Base-by-base conservation (phyloP, 2,113 vertebrate genomes). In the Clarias macrocephalus region DNA sequence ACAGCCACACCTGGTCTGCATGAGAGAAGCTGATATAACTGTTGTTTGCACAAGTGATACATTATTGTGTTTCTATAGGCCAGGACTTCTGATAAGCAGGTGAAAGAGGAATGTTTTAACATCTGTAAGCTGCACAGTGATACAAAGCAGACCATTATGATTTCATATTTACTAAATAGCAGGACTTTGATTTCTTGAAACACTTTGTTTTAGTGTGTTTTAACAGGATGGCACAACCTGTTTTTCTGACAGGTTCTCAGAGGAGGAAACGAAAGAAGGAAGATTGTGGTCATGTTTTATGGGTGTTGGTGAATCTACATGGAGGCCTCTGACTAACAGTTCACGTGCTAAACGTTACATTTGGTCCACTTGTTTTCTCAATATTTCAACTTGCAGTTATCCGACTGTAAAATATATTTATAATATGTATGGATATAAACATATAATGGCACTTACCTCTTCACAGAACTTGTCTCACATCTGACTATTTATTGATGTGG, bases 211-310 rank as follows among this genome's bases (percentile, higher is more conserved):
- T 76, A 28, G 15, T 79, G n/a, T 21, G 13, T 70, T 54, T 66
- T 48, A 28, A 21, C 12, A 23, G 37, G 54, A 19, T 16, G 54
- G 56, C 15, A 4, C 52, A 7, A 33, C 3, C 16, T 68, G 42
- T 54, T 82, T 82, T 52, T 73, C 25, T 54, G 18, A 59, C 21
- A 48, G 1, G n/a, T 30, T 59, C 37, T 63, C 19, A 16, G 4
- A 48, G 83, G 62, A 63, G 85, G 85, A 76, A 88, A 66, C 25
- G 62, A 85, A 87, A 89, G 23, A 8, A 85, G 83, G 79, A 89
- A 68, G 76, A 10, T 11, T 66, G 82, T 37, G 30, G 77, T 56
- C 56, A 9, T 1, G 28, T 54, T 54, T 19, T 25, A 68, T 79
- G 68, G 59, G 19, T 56, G 60, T 57, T 76, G 77, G 21, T 42